Base-by-base conservation (phyloP, 2,113 vertebrate species). In the Psephotus haematonotus region DNA sequence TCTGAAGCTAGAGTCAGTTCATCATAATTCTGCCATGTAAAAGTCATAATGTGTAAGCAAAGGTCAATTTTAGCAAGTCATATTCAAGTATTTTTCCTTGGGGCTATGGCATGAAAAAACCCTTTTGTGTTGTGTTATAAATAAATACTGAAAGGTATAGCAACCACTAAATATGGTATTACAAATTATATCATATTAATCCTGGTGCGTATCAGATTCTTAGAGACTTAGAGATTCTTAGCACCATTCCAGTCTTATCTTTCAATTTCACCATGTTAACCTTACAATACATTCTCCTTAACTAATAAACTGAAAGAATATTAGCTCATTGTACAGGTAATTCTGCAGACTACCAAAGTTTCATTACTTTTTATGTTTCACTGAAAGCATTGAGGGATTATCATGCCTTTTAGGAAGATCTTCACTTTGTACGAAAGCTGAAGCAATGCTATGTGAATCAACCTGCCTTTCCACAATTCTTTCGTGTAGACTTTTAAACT, bases 1-100 rank as follows among this genome's bases (percentile, higher is more conserved):
- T 96, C 59, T 91, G 92, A 97, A 97, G 95, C 79, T 93, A 78
- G 78, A 97, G 90, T 95, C 97, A 96, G 92, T 95, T 98, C 96
- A 97, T 97, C 93, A 96, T 98, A 97, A 97, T 96, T 95, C 86
- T 94, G 95, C 88, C 95, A 97, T 97, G 80, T 97, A 98, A 98
- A 98, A 98, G 95, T 91, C 95, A 97, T 78, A 90, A 90, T 94
- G 50, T 69, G 69, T 84, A 96, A 69, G 92, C 87, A 98, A 98
- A 98, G 97, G 97, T 98, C 96, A 97, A 72, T 97, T 97, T 97
- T 97, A 97, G 95, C 84, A 97, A 90, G 82, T 95, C 63, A 88
- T 88, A 94, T 94, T 96, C 65, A 93, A 93, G 44, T 53, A 39
- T 92, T 97, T 95, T 95, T 68, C 79, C 50, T 95, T 71, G 85